Base-by-base conservation (phyloP, 2,797 vertebrate genomes). In the Petrocephalus sullivani region DNA sequence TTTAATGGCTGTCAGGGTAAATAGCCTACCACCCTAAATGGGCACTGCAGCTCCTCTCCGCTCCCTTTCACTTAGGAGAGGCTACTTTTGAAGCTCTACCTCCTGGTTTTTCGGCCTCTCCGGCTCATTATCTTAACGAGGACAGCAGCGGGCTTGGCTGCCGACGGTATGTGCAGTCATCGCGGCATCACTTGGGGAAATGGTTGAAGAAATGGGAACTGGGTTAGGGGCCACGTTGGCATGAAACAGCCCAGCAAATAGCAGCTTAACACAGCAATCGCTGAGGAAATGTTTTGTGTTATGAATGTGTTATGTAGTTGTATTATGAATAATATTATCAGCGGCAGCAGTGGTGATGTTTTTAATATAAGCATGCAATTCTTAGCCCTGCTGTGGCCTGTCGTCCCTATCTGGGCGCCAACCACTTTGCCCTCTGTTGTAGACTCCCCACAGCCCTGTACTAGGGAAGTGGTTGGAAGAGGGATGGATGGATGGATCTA, bases 1-100 rank as follows among this genome's bases (percentile, higher is more conserved):
- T 95, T 96, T 96, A 96, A 96, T 96, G 95, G 94, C 92, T 90
- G 94, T 93, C 94, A 95, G 94, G 92, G 94, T 96, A 96, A 96
- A 96, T 94, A 95, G 94, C 93, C 93, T 93, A 94, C 94, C 93
- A 93, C 94, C 93, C 95, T 95, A 96, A 96, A 95, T 95, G 95
- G 95, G 93, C 3, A 61, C 49, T 71, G 85, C 86, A 57, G 5
- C 90, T 91, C 93, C 92, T 90, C 93, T 92, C 92, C 92, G 90
- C 51, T 92, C 93, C 93, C 94, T 93, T 94, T 94, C 91, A 90
- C 93, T 93, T 93, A 93, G 91, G 91, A 90, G 90, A 78, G 94
- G 94, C 93, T 93, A 90, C 75, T 83, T 90, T 88, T 71, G 67
- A 90, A 37, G 85, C 33, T 58, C 46, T 84, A 87, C 86, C 87